Evolutionary conservation across 2,113 vertebrate genomes (phyloP), one percentile per base, ranked within the genome.

Genomic region (Perca fluviatilis): DNA sequence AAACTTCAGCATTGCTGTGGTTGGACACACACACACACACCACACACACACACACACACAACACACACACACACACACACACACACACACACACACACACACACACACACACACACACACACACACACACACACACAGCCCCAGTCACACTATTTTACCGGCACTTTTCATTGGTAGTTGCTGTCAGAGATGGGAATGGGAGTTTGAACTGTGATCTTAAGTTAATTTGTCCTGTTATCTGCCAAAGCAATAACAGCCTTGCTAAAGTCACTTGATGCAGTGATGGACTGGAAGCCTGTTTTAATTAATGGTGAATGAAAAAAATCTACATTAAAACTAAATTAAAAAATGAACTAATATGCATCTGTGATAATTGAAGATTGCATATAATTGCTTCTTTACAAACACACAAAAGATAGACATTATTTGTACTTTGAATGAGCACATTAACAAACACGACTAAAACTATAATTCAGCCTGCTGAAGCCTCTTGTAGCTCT

Each of bases 1-100:
- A 88, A 88, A 88, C 77, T 77, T 69, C 0, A 43, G 47, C 74
- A 60, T n/a, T 11, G 13, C 25, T 77, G 88, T 77, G 79, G 82
- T 77, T 14, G 7, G 23, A n/a, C n/a, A n/a, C n/a, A n/a, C n/a
- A 82, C n/a, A n/a, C n/a, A n/a, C n/a, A n/a, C n/a, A n/a, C n/a
- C n/a, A n/a, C n/a, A n/a, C n/a, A n/a, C n/a, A n/a, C 3, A 27
- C 2, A 27, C 27, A 27, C 27, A 27, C 2, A 27, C 27, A 36
- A n/a, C 36, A 36, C 36, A 36, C 36, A 36, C 33, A 36, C 33
- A 36, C 1, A 3, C 36, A 36, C 36, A 36, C 36, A 36, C 36
- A 36, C 36, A 36, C 36, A 36, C 36, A 36, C 36, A 36, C 36
- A 36, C 36, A 36, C 36, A 36, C 36, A 36, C 36, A 36, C 36